Evolutionary conservation across 2,113 vertebrate genomes (phyloP).

Genomic region (Dicentrarchus labrax): DNA sequence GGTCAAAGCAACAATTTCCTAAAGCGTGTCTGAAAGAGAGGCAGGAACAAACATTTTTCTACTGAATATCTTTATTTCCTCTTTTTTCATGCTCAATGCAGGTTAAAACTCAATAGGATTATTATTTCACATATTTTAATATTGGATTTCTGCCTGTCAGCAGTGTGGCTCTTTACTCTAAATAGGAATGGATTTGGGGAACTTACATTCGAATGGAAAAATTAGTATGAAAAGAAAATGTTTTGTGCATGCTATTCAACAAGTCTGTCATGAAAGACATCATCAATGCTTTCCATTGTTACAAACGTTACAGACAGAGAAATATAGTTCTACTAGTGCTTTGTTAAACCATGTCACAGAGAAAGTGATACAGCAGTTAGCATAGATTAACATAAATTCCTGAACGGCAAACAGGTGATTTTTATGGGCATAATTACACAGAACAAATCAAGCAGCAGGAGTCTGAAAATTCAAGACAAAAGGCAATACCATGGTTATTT

Average conservation of each 20-base stretch:
- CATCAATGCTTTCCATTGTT: not conserved
- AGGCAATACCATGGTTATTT: slow-evolving; percentile 19
- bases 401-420: slow-evolving; percentile 36
- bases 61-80: slow-evolving; percentile 6
- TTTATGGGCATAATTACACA: slow-evolving; percentile 37
- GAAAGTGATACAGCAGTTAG: not conserved
- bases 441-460: slow-evolving; percentile 30
- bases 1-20: slow-evolving; percentile 18
- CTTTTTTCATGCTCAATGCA: not conserved
- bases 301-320: not conserved
- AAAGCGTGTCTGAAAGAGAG: not conserved
- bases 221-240: not conserved
- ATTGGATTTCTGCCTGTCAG: slow-evolving; percentile 5
- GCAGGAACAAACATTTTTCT: slow-evolving; percentile 9
- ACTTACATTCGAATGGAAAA: not conserved
- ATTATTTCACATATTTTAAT: slow-evolving; percentile 11
- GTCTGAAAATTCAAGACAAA: slow-evolving; percentile 45
- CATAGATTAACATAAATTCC: not conserved
- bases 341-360: not conserved
- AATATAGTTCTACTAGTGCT: not conserved
- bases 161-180: not conserved
- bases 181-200: not conserved
- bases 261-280: not conserved
- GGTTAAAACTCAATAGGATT: slow-evolving; percentile 11
- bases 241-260: not conserved